A percentile compares a stretch with the other conserved stretches of the same genome.
Evolutionary conservation across 2,888 invertebrate species (phyloP).

Genomic region (Hypselothyrea guttata): DNA sequence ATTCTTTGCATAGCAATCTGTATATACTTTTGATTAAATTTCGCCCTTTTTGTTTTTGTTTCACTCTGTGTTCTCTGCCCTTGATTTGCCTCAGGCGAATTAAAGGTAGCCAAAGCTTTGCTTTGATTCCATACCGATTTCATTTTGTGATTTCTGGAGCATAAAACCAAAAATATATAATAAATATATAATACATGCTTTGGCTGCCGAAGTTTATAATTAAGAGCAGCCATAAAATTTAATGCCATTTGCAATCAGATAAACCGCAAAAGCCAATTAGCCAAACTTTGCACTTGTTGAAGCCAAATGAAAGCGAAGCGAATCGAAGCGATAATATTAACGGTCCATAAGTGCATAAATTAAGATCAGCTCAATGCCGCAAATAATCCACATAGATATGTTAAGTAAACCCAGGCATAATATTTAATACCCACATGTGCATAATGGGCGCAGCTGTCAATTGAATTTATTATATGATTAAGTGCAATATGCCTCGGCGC

Average conservation of each 20-base stretch:
- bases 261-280: slow-evolving; percentile 60
- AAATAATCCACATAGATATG: slow-evolving; percentile 46
- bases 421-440: slow-evolving; percentile 15
- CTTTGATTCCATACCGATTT: slow-evolving; percentile 25
- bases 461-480: slow-evolving; percentile 73
- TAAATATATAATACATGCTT: too few species aligned
- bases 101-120: slow-evolving; percentile 26
- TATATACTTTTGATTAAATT: slow-evolving; percentile 69
- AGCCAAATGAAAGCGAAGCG: slow-evolving; percentile 31
- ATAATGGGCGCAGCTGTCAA: slow-evolving; percentile 53
- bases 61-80: slow-evolving; percentile 1
- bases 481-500: slow-evolving; percentile 61
- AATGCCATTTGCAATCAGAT: slow-evolving; percentile 52
- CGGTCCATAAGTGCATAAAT: slow-evolving; percentile 61
- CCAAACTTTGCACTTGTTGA: slow-evolving; percentile 33
- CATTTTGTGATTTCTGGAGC: slow-evolving; percentile 9
- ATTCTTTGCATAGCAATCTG: slow-evolving; percentile 48
- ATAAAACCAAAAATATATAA: slow-evolving; percentile 20
- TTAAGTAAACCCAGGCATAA: too few species aligned
- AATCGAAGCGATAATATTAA: slow-evolving; percentile 24
- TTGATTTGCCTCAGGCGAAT: slow-evolving; percentile 25
- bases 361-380: slow-evolving; percentile 41
- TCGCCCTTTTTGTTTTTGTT: slow-evolving; percentile 18
- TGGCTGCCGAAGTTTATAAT: slow-evolving; percentile 40
- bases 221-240: slow-evolving; percentile 28